Evolutionary conservation across 1,140 invertebrate species (phyloP), one percentile per base, ranked within the genome.

Genomic region (Mamestra configurata): DNA sequence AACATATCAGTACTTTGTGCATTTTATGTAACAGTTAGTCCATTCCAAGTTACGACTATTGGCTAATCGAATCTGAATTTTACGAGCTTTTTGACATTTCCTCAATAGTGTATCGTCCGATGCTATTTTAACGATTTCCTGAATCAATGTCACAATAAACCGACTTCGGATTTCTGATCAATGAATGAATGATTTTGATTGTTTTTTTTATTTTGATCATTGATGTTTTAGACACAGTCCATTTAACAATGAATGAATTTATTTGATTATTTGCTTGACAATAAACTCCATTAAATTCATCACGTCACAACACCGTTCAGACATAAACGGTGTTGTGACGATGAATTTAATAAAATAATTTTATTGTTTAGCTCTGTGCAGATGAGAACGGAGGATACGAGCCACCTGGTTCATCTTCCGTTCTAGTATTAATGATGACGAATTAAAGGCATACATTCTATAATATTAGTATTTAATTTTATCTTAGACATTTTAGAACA

Each of bases 1-100:
- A 4, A 57, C 13, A 8, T 24, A 20, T 57, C 27, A 31, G 40
- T 27, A n/a, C 27, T 0, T 5, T 15, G 35, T 31, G 27, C 27
- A n/a, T 61, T 61, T 61, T 31, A 31, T 22, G 51, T 61, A 66
- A 43, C 61, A 22, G 4, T 10, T 66, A 66, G n/a, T 66, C 2
- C 2, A 66, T 22, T 43, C 11, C 18, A 2, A 68, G 40, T 68
- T 37, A 64, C 59, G 35, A 64, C 31, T 68, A 46, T 68, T 37
- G 46, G 18, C 20, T 68, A 68, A 68, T 68, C 18, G 64, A 68
- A 20, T 61, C 57, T n/a, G 6, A 61, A 61, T 46, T 68, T 68
- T 68, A 68, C 37, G 64, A 46, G 18, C 64, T 24, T 68, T 68
- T 68, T 43, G 18, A 68, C 40, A 68, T 68, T 68, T 68, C 64